Evolutionary conservation across 2,888 invertebrate genomes (phyloP).

Genomic region (Choreutis nemorana): DNA sequence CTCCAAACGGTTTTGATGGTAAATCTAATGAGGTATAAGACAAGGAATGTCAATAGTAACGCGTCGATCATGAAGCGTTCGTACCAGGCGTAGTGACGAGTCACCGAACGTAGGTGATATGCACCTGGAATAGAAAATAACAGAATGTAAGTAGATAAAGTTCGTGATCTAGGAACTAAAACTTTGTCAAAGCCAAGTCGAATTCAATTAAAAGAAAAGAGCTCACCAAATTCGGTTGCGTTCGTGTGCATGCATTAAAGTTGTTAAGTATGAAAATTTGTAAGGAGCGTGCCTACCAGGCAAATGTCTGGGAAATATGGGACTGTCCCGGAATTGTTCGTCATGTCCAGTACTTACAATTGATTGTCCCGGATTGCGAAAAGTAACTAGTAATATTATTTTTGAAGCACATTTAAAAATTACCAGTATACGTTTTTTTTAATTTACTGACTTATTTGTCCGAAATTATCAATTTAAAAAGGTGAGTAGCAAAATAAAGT

Average conservation of each 20-base stretch:
- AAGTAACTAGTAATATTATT: too few species aligned
- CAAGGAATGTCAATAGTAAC: slow-evolving; percentile 13
- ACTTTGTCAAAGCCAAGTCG: too few species aligned
- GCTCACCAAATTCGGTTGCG: too few species aligned
- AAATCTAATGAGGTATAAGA: slow-evolving; percentile 12
- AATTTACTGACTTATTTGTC: neutral
- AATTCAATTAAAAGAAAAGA: too few species aligned
- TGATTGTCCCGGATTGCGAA: neutral
- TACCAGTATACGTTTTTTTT: neutral
- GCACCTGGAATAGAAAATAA: slow-evolving; percentile 20
- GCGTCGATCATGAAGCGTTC: slow-evolving; percentile 31
- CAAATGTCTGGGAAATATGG: too few species aligned
- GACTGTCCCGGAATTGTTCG: slow-evolving; percentile 1
- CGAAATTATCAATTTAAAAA: neutral
- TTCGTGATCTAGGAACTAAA: too few species aligned
- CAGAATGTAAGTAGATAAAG: too few species aligned
- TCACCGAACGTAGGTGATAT: slow-evolving; percentile 26
- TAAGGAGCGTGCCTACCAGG: too few species aligned
- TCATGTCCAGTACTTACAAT: neutral
- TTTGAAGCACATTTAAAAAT: neutral
- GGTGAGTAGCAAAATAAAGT: slow-evolving; percentile 1
- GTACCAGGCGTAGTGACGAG: slow-evolving; percentile 27
- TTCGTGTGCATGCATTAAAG: too few species aligned
- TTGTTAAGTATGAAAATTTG: too few species aligned
- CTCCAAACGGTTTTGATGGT: too few species aligned